A percentile compares a stretch with the other conserved stretches of the same genome.
These are phyloP conservation scores for Pristionchus exspectatus DNA, from an alignment of 2,888 invertebrate genomes.

Conservation along the genomic window DNA sequence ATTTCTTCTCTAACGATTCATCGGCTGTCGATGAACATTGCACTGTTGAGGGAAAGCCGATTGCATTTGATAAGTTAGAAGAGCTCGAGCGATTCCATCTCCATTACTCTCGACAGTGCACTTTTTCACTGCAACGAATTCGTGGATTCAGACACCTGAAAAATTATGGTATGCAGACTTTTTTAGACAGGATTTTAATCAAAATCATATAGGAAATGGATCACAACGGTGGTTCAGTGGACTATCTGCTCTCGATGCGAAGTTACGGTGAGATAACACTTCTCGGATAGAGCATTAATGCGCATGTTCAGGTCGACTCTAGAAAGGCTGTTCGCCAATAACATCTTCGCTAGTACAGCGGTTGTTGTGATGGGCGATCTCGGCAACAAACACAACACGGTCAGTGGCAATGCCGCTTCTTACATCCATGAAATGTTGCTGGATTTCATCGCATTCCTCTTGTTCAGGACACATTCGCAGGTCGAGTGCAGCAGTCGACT, in stretches of 20 bases:
- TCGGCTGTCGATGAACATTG: neutral
- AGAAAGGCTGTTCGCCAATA: neutral
- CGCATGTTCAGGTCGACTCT: neutral
- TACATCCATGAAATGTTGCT: too few relatives aligned
- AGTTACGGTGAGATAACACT: neutral
- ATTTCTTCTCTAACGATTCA: neutral
- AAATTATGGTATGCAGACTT: neutral
- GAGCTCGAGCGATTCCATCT: neutral
- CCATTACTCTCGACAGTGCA: neutral
- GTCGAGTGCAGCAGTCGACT: neutral
- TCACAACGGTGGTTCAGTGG: neutral
- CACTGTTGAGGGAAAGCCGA: neutral
- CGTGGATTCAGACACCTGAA: neutral
- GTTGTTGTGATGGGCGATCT: constrained; percentile 28
- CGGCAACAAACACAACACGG: neutral
- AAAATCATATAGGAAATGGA: neutral
- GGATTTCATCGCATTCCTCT: too few relatives aligned
- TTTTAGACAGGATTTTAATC: neutral
- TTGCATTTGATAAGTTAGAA: neutral
- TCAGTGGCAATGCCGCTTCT: too few relatives aligned
- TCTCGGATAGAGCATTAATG: too few relatives aligned
- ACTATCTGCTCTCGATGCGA: neutral
- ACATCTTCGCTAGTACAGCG: neutral
- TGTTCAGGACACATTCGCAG: neutral
- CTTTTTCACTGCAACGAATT: neutral